Base-by-base conservation (phyloP, 2,888 invertebrate genomes). In the Drosophila peninsularis region DNA sequence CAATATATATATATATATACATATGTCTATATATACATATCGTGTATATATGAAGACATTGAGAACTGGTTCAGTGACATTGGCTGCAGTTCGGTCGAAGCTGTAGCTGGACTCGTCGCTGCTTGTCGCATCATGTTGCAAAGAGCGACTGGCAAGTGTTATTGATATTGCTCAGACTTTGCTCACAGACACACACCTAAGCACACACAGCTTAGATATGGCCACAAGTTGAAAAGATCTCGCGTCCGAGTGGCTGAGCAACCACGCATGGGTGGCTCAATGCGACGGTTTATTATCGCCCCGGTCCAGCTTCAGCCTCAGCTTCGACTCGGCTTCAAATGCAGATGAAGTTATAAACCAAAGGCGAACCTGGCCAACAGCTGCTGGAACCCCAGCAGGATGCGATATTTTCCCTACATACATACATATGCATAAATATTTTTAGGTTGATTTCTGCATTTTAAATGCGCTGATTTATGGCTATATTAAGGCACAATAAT, bases 21-120 rank as follows among this genome's bases (percentile, higher is more conserved):
- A 57, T 19, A 57, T 19, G 5, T 39, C 14, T 32, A 7, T 62
- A 13, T 41, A 6, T 27, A 11, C n/a, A 1, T 58, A 5, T 41
- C 39, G n/a, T 39, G 11, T 37, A 2, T 61, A n/a, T 63, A 63
- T 63, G 30, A 89, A 90, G 88, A 88, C 89, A 90, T 89, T 90
- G 89, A 86, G 82, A 90, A 89, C 89, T 90, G 89, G 89, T 89
- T 89, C 90, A 86, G 82, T 86, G 83, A 88, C 88, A 90, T 90
- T 90, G 89, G 77, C 83, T 42, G 30, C 24, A 27, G n/a, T 36
- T 36, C 30, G n/a, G 17, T 21, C 36, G 19, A 9, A 30, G 19
- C 55, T 47, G 54, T 13, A 24, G 19, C 66, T 56, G 50, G 65
- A 49, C 45, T 21, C 45, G 53, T 21, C 45, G 53, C 41, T 47